These are phyloP conservation scores for Sardinella longiceps DNA, from an alignment of 2,797 vertebrate species.

Conservation along the genomic window DNA sequence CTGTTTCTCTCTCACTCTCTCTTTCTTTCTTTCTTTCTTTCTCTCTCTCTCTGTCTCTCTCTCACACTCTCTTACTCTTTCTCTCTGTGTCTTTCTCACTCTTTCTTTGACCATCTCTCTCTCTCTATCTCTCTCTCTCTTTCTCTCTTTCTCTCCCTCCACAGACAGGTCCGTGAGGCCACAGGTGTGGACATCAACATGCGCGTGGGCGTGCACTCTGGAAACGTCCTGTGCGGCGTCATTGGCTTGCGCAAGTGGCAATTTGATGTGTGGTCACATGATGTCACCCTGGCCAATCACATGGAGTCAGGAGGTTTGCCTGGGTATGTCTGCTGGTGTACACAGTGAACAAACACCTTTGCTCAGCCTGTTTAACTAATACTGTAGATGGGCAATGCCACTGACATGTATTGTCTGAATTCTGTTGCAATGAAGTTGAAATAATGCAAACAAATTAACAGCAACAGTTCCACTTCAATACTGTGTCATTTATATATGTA, in stretches of 20 bases:
- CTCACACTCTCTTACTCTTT: too few relatives aligned
- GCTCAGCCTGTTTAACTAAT: too few relatives aligned
- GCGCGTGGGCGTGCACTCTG: slow-evolving; percentile 96
- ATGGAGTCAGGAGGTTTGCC: slow-evolving; percentile 97
- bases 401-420: too few relatives aligned
- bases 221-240: too few relatives aligned
- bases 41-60: not conserved
- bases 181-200: slow-evolving; percentile 97
- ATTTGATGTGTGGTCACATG: slow-evolving; percentile 98
- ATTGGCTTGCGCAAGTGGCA: slow-evolving; percentile 98
- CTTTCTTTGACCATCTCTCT: too few relatives aligned
- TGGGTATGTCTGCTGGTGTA: slow-evolving; percentile 78
- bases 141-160: not conserved
- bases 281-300: slow-evolving; percentile 95
- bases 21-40: not conserved
- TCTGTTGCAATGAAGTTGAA: too few relatives aligned
- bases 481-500: too few relatives aligned
- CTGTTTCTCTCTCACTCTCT: too few relatives aligned
- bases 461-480: not conserved
- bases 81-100: too few relatives aligned
- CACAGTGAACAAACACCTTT: not conserved
- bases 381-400: not conserved
- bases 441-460: too few relatives aligned
- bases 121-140: not conserved
- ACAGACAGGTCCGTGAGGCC: slow-evolving; percentile 92